A percentile compares a stretch with the other conserved stretches of the same genome.
Conservation (phyloP, 2,888 invertebrate genomes). For the Nasonia oneida region DNA sequence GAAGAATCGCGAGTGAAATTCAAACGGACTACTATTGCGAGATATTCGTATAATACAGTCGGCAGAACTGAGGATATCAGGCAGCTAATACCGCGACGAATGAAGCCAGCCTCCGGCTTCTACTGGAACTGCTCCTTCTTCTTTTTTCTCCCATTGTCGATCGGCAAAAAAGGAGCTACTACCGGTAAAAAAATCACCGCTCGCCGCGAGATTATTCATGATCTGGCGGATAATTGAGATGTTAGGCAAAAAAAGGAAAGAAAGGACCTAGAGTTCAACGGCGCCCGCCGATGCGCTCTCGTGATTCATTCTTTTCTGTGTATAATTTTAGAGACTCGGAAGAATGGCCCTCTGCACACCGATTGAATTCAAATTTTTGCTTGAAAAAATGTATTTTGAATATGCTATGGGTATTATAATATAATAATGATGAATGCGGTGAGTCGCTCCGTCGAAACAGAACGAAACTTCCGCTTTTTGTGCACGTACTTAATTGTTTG, state of each 20-base stretch:
- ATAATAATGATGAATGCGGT: not conserved
- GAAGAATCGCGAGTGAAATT: not conserved
- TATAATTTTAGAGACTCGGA: conserved; percentile 35
- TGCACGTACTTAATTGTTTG: too few relatives aligned
- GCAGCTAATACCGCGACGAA: conserved; percentile 56
- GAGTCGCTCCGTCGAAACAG: not conserved
- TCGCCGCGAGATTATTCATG: conserved; percentile 59
- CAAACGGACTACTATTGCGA: not conserved
- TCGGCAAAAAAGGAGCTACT: conserved; percentile 27
- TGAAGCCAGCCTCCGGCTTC: conserved; percentile 19
- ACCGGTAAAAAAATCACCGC: conserved; percentile 58
- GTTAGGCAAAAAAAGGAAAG: conserved; percentile 50
- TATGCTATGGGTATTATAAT: not conserved
- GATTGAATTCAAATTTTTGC: conserved; percentile 47
- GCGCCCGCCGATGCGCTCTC: conserved; percentile 24
- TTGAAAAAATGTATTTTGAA: conserved; percentile 4
- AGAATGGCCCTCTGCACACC: conserved; percentile 38
- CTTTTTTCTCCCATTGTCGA: conserved; percentile 53
- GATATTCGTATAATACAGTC: conserved; percentile 1
- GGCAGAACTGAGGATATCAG: conserved; percentile 28
- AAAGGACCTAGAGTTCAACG: not conserved
- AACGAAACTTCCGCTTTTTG: too few relatives aligned
- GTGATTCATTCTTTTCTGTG: not conserved
- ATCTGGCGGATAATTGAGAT: conserved; percentile 61
- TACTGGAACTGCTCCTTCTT: not conserved